These are phyloP conservation scores for Horisme vitalbata DNA, from an alignment of 2,888 invertebrate genomes.

Conservation along the genomic window DNA sequence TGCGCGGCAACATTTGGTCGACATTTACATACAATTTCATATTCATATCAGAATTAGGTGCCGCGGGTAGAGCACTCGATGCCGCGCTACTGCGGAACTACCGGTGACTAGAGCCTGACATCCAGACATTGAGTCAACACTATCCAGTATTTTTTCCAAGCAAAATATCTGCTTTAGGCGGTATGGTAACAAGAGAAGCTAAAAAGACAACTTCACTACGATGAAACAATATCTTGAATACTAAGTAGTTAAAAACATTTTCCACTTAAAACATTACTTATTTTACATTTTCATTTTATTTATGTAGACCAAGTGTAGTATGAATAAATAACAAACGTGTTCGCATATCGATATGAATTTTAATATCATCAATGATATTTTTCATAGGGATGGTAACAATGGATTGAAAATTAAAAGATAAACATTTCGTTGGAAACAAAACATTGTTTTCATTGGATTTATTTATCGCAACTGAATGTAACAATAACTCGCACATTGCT, in stretches of 20 bases:
- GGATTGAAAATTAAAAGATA: slow-evolving; percentile 43
- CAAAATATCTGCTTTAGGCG: slow-evolving; percentile 24
- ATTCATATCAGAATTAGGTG: slow-evolving; percentile 77
- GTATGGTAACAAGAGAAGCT: slow-evolving; percentile 24
- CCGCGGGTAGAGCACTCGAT: slow-evolving; percentile 49
- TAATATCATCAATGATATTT: slow-evolving; percentile 15
- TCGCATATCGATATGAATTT: slow-evolving; percentile 14
- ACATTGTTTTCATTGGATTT: slow-evolving; percentile 35
- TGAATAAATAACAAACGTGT: slow-evolving; percentile 22
- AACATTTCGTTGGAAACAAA: slow-evolving; percentile 39
- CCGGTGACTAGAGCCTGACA: slow-evolving; percentile 37
- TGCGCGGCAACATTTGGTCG: slow-evolving; percentile 66
- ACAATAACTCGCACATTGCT: slow-evolving; percentile 62
- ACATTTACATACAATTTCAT: slow-evolving; percentile 78
- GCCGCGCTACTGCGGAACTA: slow-evolving; percentile 45
- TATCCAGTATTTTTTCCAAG: slow-evolving; percentile 28
- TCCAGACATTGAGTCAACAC: slow-evolving; percentile 38
- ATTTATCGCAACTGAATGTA: slow-evolving; percentile 51
- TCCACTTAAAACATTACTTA: slow-evolving; percentile 22
- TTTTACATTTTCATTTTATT: slow-evolving; percentile 23
- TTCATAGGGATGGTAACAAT: slow-evolving; percentile 13
- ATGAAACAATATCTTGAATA: slow-evolving; percentile 28
- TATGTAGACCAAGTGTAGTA: slow-evolving; percentile 9
- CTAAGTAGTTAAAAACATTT: slow-evolving; percentile 24
- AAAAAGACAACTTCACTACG: slow-evolving; percentile 24